phyloP scores from a whole-genome alignment of 2,888 invertebrate genomes.

The Luffia ferchaultella region DNA sequence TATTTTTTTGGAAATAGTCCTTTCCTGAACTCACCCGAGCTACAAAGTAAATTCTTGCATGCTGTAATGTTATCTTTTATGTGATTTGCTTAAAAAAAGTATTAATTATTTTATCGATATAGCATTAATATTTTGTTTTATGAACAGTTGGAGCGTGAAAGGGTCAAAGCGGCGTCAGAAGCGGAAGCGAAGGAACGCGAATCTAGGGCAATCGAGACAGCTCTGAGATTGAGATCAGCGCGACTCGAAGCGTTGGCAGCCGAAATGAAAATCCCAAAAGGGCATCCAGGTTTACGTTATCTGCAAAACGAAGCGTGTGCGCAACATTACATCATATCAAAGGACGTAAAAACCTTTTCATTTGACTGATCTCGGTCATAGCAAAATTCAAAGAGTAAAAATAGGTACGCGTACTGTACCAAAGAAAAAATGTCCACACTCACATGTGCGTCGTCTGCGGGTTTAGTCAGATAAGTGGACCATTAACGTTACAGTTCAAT shows the following conservation, averaged over 20 bases:
- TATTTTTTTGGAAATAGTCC: no score
- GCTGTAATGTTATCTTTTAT: no score
- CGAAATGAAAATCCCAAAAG: constrained; percentile 28
- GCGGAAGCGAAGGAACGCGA: constrained; percentile 29
- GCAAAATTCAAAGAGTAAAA: no score
- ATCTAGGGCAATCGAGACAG: constrained; percentile 25
- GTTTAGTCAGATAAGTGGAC: no score
- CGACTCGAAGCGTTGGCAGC: constrained; percentile 35
- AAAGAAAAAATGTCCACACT: background rate
- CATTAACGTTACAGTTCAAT: no score
- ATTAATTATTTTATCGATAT: no score
- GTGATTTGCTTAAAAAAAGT: no score
- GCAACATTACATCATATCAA: constrained; percentile 25
- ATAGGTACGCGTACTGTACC: no score
- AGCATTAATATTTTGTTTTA: no score
- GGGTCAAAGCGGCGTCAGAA: constrained; percentile 33
- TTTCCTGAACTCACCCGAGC: no score
- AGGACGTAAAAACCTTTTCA: background rate
- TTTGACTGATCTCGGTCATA: background rate
- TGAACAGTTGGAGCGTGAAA: constrained; percentile 46
- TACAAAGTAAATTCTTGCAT: no score
- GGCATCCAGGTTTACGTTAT: constrained; percentile 33
- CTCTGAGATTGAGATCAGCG: constrained; percentile 37
- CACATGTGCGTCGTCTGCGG: no score
- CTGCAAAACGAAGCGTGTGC: constrained; percentile 29